These are phyloP conservation scores for Aporophyla nigra DNA, from an alignment of 2,888 invertebrate genomes.

Conservation along the genomic window DNA sequence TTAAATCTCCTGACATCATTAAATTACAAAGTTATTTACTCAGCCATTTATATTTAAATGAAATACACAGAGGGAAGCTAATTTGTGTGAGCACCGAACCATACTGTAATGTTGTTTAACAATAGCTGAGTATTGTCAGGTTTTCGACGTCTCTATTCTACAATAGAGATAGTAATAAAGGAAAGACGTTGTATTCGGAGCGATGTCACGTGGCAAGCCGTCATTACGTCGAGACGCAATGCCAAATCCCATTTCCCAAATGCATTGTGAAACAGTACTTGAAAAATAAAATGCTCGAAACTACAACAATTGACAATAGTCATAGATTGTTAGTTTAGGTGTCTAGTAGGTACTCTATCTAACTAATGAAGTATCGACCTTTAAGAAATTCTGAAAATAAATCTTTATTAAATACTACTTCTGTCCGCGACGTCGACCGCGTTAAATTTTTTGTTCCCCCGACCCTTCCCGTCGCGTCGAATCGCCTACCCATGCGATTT, in stretches of 20 bases:
- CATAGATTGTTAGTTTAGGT: background rate
- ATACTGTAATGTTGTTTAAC: slow-evolving; percentile 30
- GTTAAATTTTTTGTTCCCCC: no score
- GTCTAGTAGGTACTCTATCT: no score
- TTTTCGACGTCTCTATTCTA: slow-evolving; percentile 22
- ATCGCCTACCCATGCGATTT: no score
- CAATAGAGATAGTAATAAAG: slow-evolving; percentile 32
- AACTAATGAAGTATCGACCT: no score
- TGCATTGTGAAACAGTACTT: slow-evolving; percentile 28
- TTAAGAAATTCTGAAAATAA: background rate
- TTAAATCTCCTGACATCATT: slow-evolving; percentile 7
- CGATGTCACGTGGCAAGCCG: slow-evolving; percentile 39
- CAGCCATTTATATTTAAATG: slow-evolving; percentile 36
- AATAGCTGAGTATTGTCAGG: slow-evolving; percentile 28
- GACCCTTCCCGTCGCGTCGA: no score
- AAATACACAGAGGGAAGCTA: slow-evolving; percentile 39
- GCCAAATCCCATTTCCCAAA: slow-evolving; percentile 44
- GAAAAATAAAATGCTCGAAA: slow-evolving; percentile 4
- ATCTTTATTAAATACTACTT: no score
- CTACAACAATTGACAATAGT: background rate
- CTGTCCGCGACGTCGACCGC: no score
- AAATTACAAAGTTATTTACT: slow-evolving; percentile 29
- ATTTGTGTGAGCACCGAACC: slow-evolving; percentile 37
- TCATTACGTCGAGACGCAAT: slow-evolving; percentile 47
- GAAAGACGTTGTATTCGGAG: slow-evolving; percentile 16